These are phyloP conservation scores for Spilarctia lutea DNA, from an alignment of 2,888 invertebrate genomes.

Conservation along the genomic window DNA sequence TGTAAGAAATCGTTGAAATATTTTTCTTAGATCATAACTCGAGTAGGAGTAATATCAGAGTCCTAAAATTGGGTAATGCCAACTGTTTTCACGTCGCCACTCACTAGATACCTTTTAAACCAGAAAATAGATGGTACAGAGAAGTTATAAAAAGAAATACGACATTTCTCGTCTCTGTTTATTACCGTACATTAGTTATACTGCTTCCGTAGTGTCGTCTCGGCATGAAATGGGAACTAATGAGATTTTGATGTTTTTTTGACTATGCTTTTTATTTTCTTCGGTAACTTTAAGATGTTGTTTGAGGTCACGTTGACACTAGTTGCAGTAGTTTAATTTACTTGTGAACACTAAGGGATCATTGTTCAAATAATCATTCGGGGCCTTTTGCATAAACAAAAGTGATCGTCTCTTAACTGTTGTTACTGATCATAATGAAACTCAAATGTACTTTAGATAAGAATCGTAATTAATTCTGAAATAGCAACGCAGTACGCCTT, in stretches of 20 bases:
- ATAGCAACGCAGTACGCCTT: too few relatives aligned
- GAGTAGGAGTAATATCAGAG: constrained; percentile 35
- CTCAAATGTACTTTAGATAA: neutral
- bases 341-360: neutral
- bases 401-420: neutral
- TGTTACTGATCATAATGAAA: neutral
- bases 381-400: neutral
- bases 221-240: constrained; percentile 86
- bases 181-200: constrained; percentile 86
- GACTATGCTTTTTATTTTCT: constrained; percentile 85
- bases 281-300: constrained; percentile 72
- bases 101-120: constrained; percentile 78
- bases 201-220: constrained; percentile 85
- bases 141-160: constrained; percentile 86
- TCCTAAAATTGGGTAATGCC: constrained; percentile 51
- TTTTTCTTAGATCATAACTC: constrained; percentile 39
- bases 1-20: constrained; percentile 29
- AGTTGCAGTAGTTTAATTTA: constrained; percentile 41
- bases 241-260: constrained; percentile 87
- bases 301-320: constrained; percentile 61
- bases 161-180: constrained; percentile 83
- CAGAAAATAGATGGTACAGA: constrained; percentile 80
- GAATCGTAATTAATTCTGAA: neutral
- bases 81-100: constrained; percentile 61
- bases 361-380: neutral